Evolutionary conservation across 2,888 invertebrate species (phyloP), one percentile per base, ranked within the genome.

Genomic region (Odontocolon sp.): DNA sequence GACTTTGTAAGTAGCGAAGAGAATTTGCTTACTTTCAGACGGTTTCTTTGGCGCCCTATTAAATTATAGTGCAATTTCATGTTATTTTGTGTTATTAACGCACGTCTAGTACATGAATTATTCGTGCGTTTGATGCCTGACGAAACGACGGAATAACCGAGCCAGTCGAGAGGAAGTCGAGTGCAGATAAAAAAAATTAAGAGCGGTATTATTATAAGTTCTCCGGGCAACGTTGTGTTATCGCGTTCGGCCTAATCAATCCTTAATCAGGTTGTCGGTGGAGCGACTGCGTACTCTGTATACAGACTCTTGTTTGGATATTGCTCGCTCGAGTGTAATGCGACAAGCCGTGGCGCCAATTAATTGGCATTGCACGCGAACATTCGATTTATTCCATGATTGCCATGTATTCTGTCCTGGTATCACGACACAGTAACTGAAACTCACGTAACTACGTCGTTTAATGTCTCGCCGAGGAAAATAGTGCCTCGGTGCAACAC

Each of bases 291-390:
- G 28, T 26, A n/a, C 33, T 40, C 9, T 40, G 14, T 38, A 38
- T 40, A 40, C 14, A 40, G 4, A 40, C 14, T 21, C 21, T 6
- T 18, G 6, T n/a, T n/a, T n/a, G n/a, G n/a, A n/a, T n/a, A 72
- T 57, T 40, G 72, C 66, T 64, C 52, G 38, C 33, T 21, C 50
- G 61, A 56, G 63, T 77, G 71, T 77, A 68, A 72, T 47, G 71
- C 76, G 76, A 77, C 76, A 77, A 71, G 71, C 67, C 63, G 67
- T 72, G 76, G 76, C 76, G 76, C 76, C 76, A 77, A 77, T 77
- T 77, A 77, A 77, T 77, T 77, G 76, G 71, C 47, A 68, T 54
- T 68, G 76, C 76, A 72, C 71, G 71, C 71, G 76, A 77, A 63
- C 76, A 77, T 68, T 77, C 71, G 76, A 77, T 77, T 77, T 72